Base-by-base conservation (phyloP, 2,888 invertebrate species). In the Orthonevra nobilis region DNA sequence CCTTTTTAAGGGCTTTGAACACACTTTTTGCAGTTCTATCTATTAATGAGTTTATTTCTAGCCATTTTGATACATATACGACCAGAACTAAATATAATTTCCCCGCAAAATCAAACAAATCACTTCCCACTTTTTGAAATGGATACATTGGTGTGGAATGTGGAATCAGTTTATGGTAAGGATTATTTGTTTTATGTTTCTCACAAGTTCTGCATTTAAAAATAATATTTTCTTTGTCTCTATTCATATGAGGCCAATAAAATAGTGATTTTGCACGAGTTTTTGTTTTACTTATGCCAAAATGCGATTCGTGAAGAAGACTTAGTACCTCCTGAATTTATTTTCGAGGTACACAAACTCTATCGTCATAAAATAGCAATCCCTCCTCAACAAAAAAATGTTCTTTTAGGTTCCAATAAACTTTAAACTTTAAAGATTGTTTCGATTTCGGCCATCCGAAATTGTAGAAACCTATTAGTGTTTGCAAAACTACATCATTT, bases 11-110 rank as follows among this genome's bases (percentile, higher is more conserved):
- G 26, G 32, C 50, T 40, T 23, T 10, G 5, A 58, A 42, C 15
- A 69, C 48, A 40, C 42, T 23, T 17, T 15, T 30, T 58, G 40
- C 56, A 15, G 17, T 34, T 34, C 44, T 42, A 4, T 26, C 23
- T 28, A 9, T 26, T 10, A 50, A 26, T 3, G 30, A 5, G n/a
- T 34, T 10, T 7, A 68, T 58, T 26, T 68, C 36, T 12, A 44
- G 9, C 46, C 34, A 56, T 4, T 36, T 56, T 0, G 46, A 68
- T 10, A 28, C 44, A 7, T 46, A 56, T 12, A 26, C 56, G 7
- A 58, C 23, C 5, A 23, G 5, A 23, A 82, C 79, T 1, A 81
- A 26, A 17, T 75, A 83, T 10, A 9, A 36, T 23, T 52, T 52
- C 9, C 5, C 9, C 20, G 12, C 36, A 5, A 52, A 7, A 7